Percentiles rank a stretch among this genome's conserved stretches.
These are phyloP conservation scores for Plutomurus gul DNA, from an alignment of 1,140 invertebrate genomes.

Conservation along the genomic window DNA sequence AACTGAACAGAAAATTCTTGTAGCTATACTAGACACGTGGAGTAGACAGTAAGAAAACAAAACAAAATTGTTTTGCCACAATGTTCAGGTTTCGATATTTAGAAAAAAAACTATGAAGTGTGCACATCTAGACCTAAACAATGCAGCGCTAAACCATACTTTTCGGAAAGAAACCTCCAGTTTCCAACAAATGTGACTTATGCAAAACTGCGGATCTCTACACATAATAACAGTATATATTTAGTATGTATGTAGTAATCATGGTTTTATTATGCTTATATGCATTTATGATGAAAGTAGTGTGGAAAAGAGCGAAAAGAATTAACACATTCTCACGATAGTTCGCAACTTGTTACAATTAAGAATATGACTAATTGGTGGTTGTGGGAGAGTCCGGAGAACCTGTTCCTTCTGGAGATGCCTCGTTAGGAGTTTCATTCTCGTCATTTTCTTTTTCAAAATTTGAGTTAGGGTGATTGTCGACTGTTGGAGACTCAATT, in stretches of 20 bases:
- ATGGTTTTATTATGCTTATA: neutral
- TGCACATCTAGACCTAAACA: no score
- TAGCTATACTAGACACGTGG: neutral
- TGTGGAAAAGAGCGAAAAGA: conserved; percentile 7
- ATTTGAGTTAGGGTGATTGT: conserved; percentile 19
- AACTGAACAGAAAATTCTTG: neutral
- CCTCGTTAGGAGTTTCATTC: conserved; percentile 22
- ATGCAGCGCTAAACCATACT: no score
- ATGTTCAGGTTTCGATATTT: no score
- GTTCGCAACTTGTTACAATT: neutral
- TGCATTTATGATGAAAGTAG: neutral
- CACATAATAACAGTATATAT: neutral
- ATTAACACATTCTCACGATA: conserved; percentile 17
- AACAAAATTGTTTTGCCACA: no score
- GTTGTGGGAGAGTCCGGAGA: conserved; percentile 16
- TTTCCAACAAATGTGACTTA: no score
- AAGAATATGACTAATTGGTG: neutral
- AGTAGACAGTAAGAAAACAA: conserved; percentile 13
- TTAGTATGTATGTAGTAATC: neutral
- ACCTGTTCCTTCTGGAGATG: neutral
- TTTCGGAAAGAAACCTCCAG: no score
- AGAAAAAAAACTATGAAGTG: no score
- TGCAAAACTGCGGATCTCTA: no score
- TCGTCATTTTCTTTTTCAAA: conserved; percentile 34
- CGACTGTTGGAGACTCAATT: conserved; percentile 29